Base-by-base conservation (phyloP, 2,113 vertebrate species). In the Capricornis sumatraensis region DNA sequence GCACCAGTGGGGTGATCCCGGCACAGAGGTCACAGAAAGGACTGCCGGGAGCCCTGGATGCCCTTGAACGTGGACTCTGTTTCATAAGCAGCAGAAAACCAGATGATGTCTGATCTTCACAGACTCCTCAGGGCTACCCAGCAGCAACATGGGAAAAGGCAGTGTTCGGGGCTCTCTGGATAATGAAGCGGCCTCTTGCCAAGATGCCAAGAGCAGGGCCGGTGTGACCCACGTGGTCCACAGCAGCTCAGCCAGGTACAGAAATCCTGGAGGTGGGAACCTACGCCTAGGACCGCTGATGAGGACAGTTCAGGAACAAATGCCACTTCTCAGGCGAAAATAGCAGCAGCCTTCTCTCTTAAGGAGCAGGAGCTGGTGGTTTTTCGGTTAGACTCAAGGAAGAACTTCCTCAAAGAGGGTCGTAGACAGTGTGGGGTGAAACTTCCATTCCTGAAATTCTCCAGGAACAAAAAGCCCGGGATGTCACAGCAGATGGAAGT, bases 401-500 rank as follows among this genome's bases (percentile, higher is more conserved):
- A 96, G 87, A 43, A 74, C 90, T 90, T 88, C 74, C 87, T 76
- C 36, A 7, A 57, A 84, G 25, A 84, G 58, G 33, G 50, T 50
- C 57, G 43, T 57, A 76, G 89, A n/a, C 27, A 33, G 55, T 83
- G 55, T 83, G n/a, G 4, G 60, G 27, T 47, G 62, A 57, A 45
- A 43, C 36, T 15, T 27, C 53, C 64, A 83, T 88, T 87, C 85
- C 90, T 23, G 17, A 58, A 87, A 57, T 94, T 95, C 58, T 47
- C 3, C 0, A 28, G 28, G 52, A 96, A 79, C 87, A 87, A 84
- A 84, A 52, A 89, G 40, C 74, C 81, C 17, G 21, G 57, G 84
- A 96, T 67, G 91, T 82, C 88, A 78, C 57, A 15, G 76, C 71
- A 64, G 95, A 96, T 95, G 94, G 96, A 91, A 79, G 93, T 50